Percentiles rank a stretch among this genome's conserved stretches.
These are phyloP conservation scores for Matsumurasca onukii DNA, from an alignment of 1,140 invertebrate species.

Conservation along the genomic window DNA sequence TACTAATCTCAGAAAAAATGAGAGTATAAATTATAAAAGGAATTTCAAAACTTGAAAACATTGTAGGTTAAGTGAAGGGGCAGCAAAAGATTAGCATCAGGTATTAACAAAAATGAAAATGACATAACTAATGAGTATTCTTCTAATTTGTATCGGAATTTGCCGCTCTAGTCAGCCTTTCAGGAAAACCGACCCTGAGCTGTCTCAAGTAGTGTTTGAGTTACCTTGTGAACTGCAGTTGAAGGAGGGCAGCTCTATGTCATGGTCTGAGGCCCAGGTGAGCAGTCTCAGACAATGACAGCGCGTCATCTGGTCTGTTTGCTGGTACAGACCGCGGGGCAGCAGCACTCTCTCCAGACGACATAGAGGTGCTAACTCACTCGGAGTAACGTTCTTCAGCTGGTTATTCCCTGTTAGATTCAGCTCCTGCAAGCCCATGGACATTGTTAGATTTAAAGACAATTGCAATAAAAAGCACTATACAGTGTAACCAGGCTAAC, in stretches of 20 bases:
- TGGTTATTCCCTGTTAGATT: conserved; percentile 35
- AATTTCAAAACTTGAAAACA: too few species aligned
- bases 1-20: too few species aligned
- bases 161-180: too few species aligned
- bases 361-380: conserved; percentile 35
- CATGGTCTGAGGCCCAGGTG: conserved; percentile 16
- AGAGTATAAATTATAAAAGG: too few species aligned
- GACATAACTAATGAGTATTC: too few species aligned
- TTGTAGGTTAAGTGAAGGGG: too few species aligned
- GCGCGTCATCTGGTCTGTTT: background rate
- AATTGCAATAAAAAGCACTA: background rate
- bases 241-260: background rate
- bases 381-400: conserved; percentile 27
- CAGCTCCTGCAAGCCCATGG: conserved; percentile 21
- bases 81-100: too few species aligned
- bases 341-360: conserved; percentile 31
- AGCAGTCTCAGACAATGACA: conserved; percentile 26
- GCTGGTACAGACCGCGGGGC: conserved; percentile 16
- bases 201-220: too few species aligned
- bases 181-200: too few species aligned
- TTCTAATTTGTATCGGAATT: too few species aligned
- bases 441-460: background rate
- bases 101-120: too few species aligned
- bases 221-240: conserved; percentile 7
- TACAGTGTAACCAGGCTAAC: too few species aligned